Evolutionary conservation across 1,140 invertebrate species (phyloP), one percentile per base, ranked within the genome.

Genomic region (Meloidogyne floridensis): DNA sequence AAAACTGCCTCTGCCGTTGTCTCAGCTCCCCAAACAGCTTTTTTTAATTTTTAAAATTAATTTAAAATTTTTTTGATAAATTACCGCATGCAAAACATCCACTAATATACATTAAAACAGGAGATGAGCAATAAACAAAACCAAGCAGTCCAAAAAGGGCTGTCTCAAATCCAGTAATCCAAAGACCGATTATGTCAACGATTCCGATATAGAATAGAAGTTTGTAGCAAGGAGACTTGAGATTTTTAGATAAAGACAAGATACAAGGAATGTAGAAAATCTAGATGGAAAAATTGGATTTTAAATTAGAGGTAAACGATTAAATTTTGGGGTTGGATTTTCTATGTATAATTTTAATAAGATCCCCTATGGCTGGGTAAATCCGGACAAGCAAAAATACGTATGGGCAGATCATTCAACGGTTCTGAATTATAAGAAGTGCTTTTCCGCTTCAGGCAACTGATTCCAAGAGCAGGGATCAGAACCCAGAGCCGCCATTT

Each of bases 21-120:
- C 75, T 76, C 75, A 59, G 75, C 75, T 32, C 53, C 53, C 75
- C 75, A 76, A 76, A 76, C 53, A 56, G 75, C 75, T 76, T 18
- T 71, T 18, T 42, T 7, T 7, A 71, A 6, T 6, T 6, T 20
- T 71, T 20, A 71, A 71, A 71, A 71, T 6, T 7, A 4, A 42
- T 42, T 20, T 1, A 6, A 8, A 71, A 42, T 5, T 71, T 20
- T 18, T 18, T 71, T 20, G 8, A 8, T 42, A 7, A 6, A 18
- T 8, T 42, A 71, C 70, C 18, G 8, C 32, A 42, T 8, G 70
- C 70, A 18, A 42, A 18, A 20, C 18, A 42, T 18, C 70, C 75
- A 43, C 11, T 43, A n/a, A 59, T 13, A 15, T 69, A 77, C 13
- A 13, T 77, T 13, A 77, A 15, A 15, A 11, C 15, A 71, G 75